These are phyloP conservation scores for Drosophila pandora DNA, from an alignment of 1,140 invertebrate species.

Conservation along the genomic window DNA sequence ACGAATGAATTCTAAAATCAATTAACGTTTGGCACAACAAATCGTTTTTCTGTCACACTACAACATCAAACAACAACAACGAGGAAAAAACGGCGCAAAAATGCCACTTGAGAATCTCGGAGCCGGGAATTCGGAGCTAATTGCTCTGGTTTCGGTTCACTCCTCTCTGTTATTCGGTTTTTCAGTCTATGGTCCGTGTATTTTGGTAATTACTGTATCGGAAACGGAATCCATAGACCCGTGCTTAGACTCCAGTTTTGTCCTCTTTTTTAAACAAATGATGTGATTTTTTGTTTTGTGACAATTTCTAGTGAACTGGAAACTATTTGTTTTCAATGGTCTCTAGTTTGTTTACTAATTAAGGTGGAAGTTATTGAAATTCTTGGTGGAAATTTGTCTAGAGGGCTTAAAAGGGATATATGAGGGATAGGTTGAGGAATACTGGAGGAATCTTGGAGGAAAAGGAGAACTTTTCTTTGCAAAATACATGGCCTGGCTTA, in stretches of 20 bases:
- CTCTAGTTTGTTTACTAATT: neutral
- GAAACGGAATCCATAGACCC: slow-evolving; percentile 9
- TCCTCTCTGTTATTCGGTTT: neutral
- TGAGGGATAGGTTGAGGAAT: too few species aligned
- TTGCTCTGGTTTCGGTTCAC: slow-evolving; percentile 34
- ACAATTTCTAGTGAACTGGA: neutral
- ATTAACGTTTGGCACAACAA: slow-evolving; percentile 80
- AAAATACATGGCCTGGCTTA: too few species aligned
- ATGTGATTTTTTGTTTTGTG: neutral
- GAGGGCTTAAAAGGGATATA: neutral
- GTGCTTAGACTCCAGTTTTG: neutral
- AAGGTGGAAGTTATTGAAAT: neutral
- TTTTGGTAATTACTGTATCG: slow-evolving; percentile 44
- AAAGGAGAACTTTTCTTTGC: too few species aligned
- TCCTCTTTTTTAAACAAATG: slow-evolving; percentile 1
- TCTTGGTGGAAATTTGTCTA: neutral
- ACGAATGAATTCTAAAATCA: slow-evolving; percentile 81
- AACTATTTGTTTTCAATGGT: neutral
- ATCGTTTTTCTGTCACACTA: slow-evolving; percentile 78
- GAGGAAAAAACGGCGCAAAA: slow-evolving; percentile 17
- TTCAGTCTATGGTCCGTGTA: slow-evolving; percentile 26
- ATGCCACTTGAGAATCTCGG: slow-evolving; percentile 42
- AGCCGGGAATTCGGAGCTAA: slow-evolving; percentile 41
- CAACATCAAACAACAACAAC: slow-evolving; percentile 64
- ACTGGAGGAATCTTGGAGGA: too few species aligned